Percentiles rank a stretch among this genome's conserved stretches.
These are phyloP conservation scores for Drosophila bunnanda DNA, from an alignment of 2,888 invertebrate genomes.

Conservation along the genomic window DNA sequence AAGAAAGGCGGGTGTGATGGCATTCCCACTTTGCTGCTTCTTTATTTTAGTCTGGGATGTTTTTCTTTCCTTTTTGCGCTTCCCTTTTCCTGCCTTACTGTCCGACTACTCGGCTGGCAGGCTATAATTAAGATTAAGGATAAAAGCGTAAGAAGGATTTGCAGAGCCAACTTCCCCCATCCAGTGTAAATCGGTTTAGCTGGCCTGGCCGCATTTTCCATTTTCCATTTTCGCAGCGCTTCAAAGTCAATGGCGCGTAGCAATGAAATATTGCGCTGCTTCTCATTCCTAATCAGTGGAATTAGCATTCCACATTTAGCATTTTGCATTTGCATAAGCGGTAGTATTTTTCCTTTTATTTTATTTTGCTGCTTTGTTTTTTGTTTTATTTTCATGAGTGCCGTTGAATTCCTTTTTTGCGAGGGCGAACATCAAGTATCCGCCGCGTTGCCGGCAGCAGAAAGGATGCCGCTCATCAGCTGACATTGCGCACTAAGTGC, in stretches of 20 bases:
- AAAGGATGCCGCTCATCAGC: conserved; percentile 31
- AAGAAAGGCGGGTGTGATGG: conserved; percentile 41
- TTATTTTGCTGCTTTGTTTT: conserved; percentile 2
- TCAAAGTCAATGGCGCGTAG: conserved; percentile 76
- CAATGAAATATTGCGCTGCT: conserved; percentile 71
- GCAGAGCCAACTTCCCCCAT: conserved; percentile 49
- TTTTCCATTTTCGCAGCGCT: conserved; percentile 33
- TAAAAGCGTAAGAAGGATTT: conserved; percentile 83
- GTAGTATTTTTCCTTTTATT: background rate
- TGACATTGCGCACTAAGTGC: conserved; percentile 81
- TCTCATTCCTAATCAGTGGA: conserved; percentile 66
- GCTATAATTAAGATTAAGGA: conserved; percentile 84
- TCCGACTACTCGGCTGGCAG: conserved; percentile 64
- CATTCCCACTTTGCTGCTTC: conserved; percentile 40
- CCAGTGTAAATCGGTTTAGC: conserved; percentile 72
- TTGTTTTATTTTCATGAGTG: conserved; percentile 40
- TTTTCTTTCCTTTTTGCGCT: conserved; percentile 35
- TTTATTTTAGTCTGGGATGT: conserved; percentile 18
- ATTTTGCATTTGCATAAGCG: conserved; percentile 69
- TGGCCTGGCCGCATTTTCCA: conserved; percentile 49
- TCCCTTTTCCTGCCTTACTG: conserved; percentile 24
- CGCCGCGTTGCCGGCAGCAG: conserved; percentile 45
- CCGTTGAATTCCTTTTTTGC: conserved; percentile 35
- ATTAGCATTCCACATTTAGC: conserved; percentile 70
- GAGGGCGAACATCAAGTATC: conserved; percentile 60